Percentiles rank a stretch among this genome's conserved stretches.
phyloP scores from a whole-genome alignment of 2,797 vertebrate genomes.

The Amazona ochrocephala region DNA sequence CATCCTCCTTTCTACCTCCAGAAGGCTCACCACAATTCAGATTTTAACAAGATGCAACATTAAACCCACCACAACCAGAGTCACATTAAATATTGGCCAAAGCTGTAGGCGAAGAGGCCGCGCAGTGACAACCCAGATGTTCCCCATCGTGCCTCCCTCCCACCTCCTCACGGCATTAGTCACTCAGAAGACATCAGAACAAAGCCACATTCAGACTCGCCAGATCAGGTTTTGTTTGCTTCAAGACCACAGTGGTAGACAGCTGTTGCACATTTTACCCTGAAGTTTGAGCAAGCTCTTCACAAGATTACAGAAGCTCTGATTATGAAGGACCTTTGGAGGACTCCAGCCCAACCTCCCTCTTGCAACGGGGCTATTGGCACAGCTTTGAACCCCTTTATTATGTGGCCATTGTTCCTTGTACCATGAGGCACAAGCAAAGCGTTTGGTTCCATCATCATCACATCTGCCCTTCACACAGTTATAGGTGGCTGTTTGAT shows the following conservation, averaged over 20 bases:
- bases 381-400: neutral
- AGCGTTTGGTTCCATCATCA: neutral
- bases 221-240: constrained; percentile 53
- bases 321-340: neutral
- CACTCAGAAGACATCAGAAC: constrained; percentile 52
- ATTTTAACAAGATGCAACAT: neutral
- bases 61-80: neutral
- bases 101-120: neutral
- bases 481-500: neutral
- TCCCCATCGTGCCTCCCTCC: neutral
- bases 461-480: neutral
- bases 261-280: constrained; percentile 37
- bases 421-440: neutral
- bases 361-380: neutral
- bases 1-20: neutral
- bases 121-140: constrained; percentile 48
- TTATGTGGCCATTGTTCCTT: neutral
- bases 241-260: constrained; percentile 42
- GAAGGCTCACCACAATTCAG: neutral
- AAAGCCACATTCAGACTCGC: constrained; percentile 49
- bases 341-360: neutral
- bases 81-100: neutral
- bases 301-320: neutral
- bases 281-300: neutral
- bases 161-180: constrained; percentile 46